Percentiles rank a stretch among this genome's conserved stretches.
Evolutionary conservation across 2,888 invertebrate genomes (phyloP).

Genomic region (Gastrophysa polygoni): DNA sequence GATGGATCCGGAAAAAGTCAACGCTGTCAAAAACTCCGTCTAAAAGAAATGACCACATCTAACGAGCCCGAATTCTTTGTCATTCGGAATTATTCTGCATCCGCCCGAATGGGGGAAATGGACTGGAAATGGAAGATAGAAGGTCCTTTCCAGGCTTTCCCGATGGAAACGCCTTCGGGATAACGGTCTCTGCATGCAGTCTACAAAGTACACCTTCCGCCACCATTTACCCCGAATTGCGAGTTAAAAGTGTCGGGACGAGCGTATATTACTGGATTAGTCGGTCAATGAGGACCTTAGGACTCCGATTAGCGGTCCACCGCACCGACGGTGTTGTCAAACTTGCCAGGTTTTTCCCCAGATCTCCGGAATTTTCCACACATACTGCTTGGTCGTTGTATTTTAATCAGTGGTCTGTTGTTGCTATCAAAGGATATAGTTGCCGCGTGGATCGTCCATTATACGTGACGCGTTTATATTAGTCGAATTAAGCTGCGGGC

Average conservation of each 20-base stretch:
- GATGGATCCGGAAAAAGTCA: no score
- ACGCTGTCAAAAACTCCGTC: not conserved
- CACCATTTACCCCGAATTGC: constrained; percentile 24
- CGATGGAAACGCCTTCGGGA: constrained; percentile 6
- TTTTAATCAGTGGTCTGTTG: no score
- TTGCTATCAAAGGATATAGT: no score
- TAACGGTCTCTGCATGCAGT: constrained; percentile 28
- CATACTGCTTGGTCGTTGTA: no score
- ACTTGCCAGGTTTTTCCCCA: no score
- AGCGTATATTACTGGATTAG: constrained; percentile 14
- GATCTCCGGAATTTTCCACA: no score
- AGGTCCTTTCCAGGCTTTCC: not conserved
- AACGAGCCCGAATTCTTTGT: not conserved
- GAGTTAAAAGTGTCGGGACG: constrained; percentile 23
- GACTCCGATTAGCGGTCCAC: not conserved
- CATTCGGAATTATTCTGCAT: constrained; percentile 21
- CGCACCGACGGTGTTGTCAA: no score
- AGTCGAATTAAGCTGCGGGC: constrained; percentile 7
- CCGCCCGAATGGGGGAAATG: constrained; percentile 21
- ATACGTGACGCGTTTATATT: not conserved
- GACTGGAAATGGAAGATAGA: constrained; percentile 24
- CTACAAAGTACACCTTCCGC: constrained; percentile 23
- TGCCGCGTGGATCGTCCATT: no score
- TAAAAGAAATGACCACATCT: not conserved
- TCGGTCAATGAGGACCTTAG: constrained; percentile 5